Conservation (phyloP, 1,140 invertebrate genomes). For the Homarus americanus region DNA sequence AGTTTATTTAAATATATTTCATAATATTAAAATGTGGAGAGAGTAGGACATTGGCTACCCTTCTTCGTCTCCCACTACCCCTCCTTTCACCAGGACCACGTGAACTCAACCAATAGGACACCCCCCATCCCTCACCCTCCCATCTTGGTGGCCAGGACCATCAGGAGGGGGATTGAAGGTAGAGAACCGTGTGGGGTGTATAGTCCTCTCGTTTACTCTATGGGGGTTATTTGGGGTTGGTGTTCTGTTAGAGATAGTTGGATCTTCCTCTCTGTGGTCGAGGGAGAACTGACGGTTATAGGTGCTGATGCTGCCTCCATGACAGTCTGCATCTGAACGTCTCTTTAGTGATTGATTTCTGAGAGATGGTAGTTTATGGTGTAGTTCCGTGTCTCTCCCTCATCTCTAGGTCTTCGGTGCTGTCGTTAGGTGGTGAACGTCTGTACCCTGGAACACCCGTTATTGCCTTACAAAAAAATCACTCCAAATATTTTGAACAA, state of each 20-base stretch:
- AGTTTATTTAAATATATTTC: background rate
- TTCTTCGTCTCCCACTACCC: background rate
- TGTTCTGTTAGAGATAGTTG: background rate
- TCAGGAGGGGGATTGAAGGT: background rate
- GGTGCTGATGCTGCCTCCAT: too few species aligned
- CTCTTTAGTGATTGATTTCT: too few species aligned
- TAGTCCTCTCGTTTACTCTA: background rate
- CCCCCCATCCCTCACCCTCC: background rate
- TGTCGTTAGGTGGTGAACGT: too few species aligned
- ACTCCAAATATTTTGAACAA: too few species aligned
- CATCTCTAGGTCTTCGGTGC: background rate
- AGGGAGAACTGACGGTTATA: too few species aligned
- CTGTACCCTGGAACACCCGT: too few species aligned
- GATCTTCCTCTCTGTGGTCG: background rate
- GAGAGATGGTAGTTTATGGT: background rate
- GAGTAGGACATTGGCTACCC: background rate
- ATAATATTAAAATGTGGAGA: background rate
- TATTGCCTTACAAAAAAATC: too few species aligned
- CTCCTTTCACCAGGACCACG: slow-evolving; percentile 7
- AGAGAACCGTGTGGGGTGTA: background rate
- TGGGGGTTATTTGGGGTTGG: background rate
- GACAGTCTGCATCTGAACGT: too few species aligned
- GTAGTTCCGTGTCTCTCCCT: background rate
- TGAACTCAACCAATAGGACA: background rate
- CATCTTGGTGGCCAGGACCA: background rate